Evolutionary conservation across 92 coral and sea anemone species (phyloP), one percentile per base, ranked within the genome.

Genomic region (Isaurus tuberculatus): DNA sequence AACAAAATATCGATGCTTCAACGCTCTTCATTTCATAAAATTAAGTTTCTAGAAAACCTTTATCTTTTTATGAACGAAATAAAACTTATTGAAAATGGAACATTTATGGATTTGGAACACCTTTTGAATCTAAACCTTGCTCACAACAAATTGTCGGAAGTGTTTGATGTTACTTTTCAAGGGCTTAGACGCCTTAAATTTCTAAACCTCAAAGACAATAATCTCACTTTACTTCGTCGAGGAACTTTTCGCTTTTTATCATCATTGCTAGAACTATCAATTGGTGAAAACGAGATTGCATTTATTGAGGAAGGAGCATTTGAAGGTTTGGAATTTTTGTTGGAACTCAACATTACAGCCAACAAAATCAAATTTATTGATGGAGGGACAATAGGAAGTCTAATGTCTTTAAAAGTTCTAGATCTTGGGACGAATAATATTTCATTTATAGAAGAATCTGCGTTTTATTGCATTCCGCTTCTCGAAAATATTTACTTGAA

Each of bases 281-380:
- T 93, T 53, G 85, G 81, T 25, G 42, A 91, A 20, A 93, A 93
- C 77, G 27, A 66, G 34, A 80, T 93, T 37, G 32, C 87, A 22
- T 63, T 83, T 22, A 85, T 93, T 34, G 80, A 86, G 72, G 78
- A 87, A 34, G 91, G 86, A 53, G 72, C 90, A 20, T 91, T 91
- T 58, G 51, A 75, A 16, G 81, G 69, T 5, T 31, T 75, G 69
- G 81, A 75, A 33, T 57, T 32, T 9, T 58, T 75, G n/a, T 2
- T 16, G 30, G 25, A 36, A 26, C 81, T 75, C 33, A 42, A 55
- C 1, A 27, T 75, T 15, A 37, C 29, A 27, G 20, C 31, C 9
- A 75, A 75, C 63, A 13, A 2, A 22, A 55, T 75, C 3, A 75
- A 55, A 58, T 34, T 11, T 57, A 17, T 75, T 19, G 43, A 15